Evolutionary conservation across 2,888 invertebrate species (phyloP), one percentile per base, ranked within the genome.

Genomic region (Dasysyrphus albostriatus): DNA sequence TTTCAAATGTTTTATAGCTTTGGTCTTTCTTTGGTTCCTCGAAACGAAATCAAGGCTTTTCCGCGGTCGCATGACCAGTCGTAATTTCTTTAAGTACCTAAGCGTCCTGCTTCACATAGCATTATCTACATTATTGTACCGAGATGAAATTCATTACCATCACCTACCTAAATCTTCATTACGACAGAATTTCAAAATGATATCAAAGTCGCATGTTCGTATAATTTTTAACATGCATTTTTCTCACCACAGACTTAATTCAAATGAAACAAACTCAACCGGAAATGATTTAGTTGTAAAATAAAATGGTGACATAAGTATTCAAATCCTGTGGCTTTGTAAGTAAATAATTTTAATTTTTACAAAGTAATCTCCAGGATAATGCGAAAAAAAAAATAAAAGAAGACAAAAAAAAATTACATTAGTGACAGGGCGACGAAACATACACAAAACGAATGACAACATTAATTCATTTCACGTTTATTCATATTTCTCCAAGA

Each of bases 401-500:
- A 29, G 9, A 34, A 42, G 34, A 56, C n/a, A 49, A 7, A 12
- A 24, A 12, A 51, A 54, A 9, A 34, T 44, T 70, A 61, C 81
- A 81, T 81, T 81, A 81, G 81, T 19, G 19, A 49, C 49, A 58
- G 49, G 47, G 39, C 34, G 72, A 70, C 24, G 37, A 69, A 39
- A 49, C 39, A 54, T 16, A 63, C 56, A 63, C 74, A 69, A 54
- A 67, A 51, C 58, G 58, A 63, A 76, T 39, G 67, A 37, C 73
- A 58, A 58, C 59, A 58, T 80, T 74, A 74, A 74, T 80, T 61
- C 74, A 67, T 67, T 80, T 69, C 58, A 67, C 79, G 67, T 80
- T 80, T 74, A 74, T 74, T 74, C 61, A 74, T 59, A 74, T 67
- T 37, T 49, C 34, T 4, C 19, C 47, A 39, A 49, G 39, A 47